Percentiles rank a stretch among this genome's conserved stretches.
Evolutionary conservation across 2,888 invertebrate species (phyloP).

Genomic region (Stenodema calcarata): DNA sequence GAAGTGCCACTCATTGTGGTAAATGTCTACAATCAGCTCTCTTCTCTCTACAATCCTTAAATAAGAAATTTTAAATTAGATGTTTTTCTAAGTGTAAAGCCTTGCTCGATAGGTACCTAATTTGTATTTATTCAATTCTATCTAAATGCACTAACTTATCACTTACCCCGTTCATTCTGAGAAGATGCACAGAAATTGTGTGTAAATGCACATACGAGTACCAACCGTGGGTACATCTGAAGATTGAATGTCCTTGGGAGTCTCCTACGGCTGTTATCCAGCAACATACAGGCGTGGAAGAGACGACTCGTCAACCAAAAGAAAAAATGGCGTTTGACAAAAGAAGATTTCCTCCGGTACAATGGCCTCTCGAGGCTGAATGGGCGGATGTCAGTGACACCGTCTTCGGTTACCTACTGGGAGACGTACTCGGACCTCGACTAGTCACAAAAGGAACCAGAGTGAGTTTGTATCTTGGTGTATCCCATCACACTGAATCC

Average conservation of each 20-base stretch:
- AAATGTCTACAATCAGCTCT: too few species aligned
- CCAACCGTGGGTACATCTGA: not conserved
- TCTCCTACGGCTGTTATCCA: not conserved
- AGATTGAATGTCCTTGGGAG: not conserved
- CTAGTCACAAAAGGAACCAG: not conserved
- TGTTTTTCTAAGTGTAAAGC: too few species aligned
- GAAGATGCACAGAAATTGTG: too few species aligned
- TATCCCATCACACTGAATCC: not conserved
- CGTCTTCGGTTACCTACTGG: not conserved
- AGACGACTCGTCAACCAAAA: not conserved
- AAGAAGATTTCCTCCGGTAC: not conserved
- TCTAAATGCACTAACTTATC: too few species aligned
- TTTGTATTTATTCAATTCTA: too few species aligned
- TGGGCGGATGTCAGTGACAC: not conserved
- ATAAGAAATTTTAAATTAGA: too few species aligned
- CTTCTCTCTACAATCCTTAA: too few species aligned
- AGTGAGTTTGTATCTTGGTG: not conserved
- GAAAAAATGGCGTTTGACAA: not conserved
- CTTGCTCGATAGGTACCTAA: too few species aligned
- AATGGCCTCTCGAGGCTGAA: not conserved
- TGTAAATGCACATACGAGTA: too few species aligned
- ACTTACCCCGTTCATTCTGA: too few species aligned
- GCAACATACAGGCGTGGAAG: not conserved
- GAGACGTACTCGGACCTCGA: not conserved
- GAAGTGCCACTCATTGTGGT: too few species aligned